phyloP scores from a whole-genome alignment of 1,140 invertebrate species.

The Drosophila ananassae region DNA sequence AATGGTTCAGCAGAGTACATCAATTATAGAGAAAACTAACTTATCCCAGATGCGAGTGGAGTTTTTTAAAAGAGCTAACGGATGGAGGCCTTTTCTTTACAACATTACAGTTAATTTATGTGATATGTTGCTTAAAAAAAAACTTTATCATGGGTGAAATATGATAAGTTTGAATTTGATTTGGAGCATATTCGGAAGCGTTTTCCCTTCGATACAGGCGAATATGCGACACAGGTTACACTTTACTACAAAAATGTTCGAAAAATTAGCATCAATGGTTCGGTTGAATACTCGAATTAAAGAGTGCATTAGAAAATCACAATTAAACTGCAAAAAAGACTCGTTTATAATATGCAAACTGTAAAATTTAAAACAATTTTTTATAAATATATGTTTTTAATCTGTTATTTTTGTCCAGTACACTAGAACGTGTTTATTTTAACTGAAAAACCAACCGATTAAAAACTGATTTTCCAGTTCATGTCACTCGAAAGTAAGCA shows the following conservation, averaged over 20 bases:
- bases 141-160: background rate
- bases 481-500: no score
- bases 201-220: constrained; percentile 21
- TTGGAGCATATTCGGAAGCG: constrained; percentile 7
- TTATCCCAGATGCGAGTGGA: background rate
- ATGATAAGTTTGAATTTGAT: constrained; percentile 2
- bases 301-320: background rate
- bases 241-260: constrained; percentile 9
- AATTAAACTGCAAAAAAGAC: no score
- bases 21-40: background rate
- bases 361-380: background rate
- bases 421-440: no score
- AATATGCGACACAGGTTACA: constrained; percentile 9
- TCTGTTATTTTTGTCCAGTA: no score
- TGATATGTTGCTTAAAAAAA: constrained; percentile 7
- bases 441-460: no score
- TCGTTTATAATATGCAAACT: background rate
- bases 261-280: constrained; percentile 2
- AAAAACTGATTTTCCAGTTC: no score
- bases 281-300: constrained; percentile 7
- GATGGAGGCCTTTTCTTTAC: constrained; percentile 24
- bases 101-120: constrained; percentile 16
- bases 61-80: constrained; percentile 22
- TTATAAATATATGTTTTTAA: no score
- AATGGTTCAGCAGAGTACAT: background rate